These are phyloP conservation scores for Gymnoscopelus microlampas DNA, from an alignment of 2,797 vertebrate species.

Conservation along the genomic window DNA sequence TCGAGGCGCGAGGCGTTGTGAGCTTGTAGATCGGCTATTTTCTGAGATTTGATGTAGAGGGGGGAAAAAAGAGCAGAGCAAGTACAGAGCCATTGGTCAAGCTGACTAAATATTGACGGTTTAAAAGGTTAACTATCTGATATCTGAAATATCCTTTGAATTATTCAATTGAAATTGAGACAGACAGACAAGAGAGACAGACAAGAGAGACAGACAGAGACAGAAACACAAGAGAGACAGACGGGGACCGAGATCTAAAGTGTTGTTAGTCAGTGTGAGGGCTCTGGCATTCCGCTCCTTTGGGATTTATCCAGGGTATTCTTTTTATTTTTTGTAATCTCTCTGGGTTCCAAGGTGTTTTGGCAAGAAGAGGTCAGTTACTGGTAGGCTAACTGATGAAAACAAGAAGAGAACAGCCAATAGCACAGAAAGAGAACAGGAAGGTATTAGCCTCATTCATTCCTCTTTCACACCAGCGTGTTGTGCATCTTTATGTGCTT, in stretches of 20 bases:
- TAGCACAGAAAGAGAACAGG: background rate
- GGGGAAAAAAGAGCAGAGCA: too few relatives aligned
- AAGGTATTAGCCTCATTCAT: background rate
- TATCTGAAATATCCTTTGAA: too few relatives aligned
- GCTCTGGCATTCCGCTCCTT: slow-evolving; percentile 32
- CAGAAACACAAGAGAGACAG: background rate
- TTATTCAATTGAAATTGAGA: too few relatives aligned
- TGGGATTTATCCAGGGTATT: slow-evolving; percentile 27
- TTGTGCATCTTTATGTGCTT: slow-evolving; percentile 5
- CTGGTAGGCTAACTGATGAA: slow-evolving; percentile 18
- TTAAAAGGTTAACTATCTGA: too few relatives aligned
- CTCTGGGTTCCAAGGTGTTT: slow-evolving; percentile 29
- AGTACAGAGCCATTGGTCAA: too few relatives aligned
- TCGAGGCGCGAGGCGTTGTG: too few relatives aligned
- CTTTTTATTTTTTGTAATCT: slow-evolving; percentile 7
- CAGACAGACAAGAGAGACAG: too few relatives aligned
- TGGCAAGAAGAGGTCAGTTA: slow-evolving; percentile 37
- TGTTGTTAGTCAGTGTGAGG: slow-evolving; percentile 22
- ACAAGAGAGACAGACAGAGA: background rate
- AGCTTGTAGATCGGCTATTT: too few relatives aligned
- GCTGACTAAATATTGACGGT: too few relatives aligned
- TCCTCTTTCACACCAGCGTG: background rate
- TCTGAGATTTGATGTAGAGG: too few relatives aligned
- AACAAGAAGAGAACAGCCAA: slow-evolving; percentile 1
- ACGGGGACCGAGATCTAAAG: background rate